These are phyloP conservation scores for Pygoscelis antarcticus DNA, from an alignment of 2,113 vertebrate species.

Conservation along the genomic window DNA sequence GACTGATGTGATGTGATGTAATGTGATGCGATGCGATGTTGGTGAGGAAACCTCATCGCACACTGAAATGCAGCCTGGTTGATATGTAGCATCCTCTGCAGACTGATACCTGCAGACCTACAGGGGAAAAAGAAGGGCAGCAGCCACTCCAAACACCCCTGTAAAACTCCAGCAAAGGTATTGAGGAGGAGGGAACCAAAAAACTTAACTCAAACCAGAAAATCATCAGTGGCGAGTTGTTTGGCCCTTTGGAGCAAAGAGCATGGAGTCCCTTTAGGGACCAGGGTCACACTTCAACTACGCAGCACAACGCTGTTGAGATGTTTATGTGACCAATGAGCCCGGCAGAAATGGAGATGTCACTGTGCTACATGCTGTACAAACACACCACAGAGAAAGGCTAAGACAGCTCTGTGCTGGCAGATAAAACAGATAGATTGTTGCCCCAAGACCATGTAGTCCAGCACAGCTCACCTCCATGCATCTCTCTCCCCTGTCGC, in stretches of 20 bases:
- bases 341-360: not conserved
- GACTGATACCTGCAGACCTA: not conserved
- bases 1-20: not conserved
- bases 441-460: not conserved
- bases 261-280: not conserved
- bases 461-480: not conserved
- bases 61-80: not conserved
- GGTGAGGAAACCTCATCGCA: fast-evolving
- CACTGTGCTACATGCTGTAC: not conserved
- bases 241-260: not conserved
- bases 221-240: not conserved
- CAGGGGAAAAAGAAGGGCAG: not conserved
- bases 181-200: not conserved
- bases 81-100: not conserved
- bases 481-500: no score
- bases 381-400: not conserved
- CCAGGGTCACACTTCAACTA: fast-evolving
- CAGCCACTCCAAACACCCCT: not conserved
- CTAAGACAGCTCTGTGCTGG: not conserved
- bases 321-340: not conserved
- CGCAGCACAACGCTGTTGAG: not conserved
- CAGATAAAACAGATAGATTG: not conserved
- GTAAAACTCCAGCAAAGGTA: not conserved
- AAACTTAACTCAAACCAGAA: not conserved
- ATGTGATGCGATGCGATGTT: not conserved